A percentile compares a stretch with the other conserved stretches of the same genome.
phyloP scores from a whole-genome alignment of 1,140 invertebrate species.

The Aphis craccivora region DNA sequence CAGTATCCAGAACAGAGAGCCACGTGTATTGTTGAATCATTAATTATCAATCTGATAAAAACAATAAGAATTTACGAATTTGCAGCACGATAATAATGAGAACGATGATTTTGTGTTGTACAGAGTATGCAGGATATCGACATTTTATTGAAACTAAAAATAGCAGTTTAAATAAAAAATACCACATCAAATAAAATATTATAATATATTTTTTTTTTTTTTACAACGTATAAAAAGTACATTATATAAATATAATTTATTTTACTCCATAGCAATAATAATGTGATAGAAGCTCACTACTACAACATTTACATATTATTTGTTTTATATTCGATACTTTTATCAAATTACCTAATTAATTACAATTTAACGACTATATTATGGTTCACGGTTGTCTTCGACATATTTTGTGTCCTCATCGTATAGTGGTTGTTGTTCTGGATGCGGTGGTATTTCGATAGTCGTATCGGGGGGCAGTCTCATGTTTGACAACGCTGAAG shows the following conservation, averaged over 20 bases:
- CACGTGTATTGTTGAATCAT: neutral
- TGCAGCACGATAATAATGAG: neutral
- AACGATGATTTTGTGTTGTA: neutral
- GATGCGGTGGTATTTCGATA: neutral
- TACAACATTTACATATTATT: neutral
- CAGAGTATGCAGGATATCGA: neutral
- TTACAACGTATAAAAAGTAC: neutral
- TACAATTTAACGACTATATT: neutral
- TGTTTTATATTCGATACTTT: neutral
- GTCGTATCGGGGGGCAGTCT: neutral
- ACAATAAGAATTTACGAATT: neutral
- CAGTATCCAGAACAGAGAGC: neutral
- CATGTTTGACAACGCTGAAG: conserved; percentile 21
- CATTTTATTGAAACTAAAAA: conserved; percentile 5
- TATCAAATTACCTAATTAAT: neutral
- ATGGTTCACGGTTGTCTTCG: neutral
- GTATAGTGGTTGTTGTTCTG: neutral
- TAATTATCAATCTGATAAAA: neutral
- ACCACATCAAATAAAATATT: neutral
- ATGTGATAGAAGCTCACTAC: neutral
- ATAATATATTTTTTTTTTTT: neutral
- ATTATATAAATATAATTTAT: neutral
- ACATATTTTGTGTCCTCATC: neutral
- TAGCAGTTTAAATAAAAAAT: neutral
- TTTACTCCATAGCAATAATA: neutral